phyloP scores from a whole-genome alignment of 2,113 vertebrate species.

The Elachura formosa region DNA sequence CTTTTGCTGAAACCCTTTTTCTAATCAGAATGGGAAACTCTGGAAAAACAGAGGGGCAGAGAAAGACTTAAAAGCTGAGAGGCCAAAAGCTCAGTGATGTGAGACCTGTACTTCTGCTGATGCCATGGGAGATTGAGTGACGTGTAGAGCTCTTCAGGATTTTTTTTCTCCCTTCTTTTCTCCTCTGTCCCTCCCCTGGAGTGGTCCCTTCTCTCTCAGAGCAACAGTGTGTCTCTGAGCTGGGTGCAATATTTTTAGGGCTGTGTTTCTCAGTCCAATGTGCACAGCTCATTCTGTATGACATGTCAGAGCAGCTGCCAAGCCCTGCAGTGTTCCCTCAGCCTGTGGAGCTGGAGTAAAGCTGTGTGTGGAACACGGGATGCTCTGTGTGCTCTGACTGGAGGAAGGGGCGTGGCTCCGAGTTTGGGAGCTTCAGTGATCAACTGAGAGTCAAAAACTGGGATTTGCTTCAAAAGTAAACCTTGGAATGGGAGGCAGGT shows the following conservation, averaged over 20 bases:
- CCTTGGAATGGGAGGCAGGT: neutral
- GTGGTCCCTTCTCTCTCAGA: neutral
- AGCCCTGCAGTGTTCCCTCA: neutral
- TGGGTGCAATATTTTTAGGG: neutral
- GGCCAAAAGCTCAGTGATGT: neutral
- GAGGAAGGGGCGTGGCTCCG: neutral
- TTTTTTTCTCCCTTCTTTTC: accelerated
- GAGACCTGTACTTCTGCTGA: neutral
- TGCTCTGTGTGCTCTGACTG: accelerated
- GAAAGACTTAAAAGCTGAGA: neutral
- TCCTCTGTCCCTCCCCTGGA: neutral
- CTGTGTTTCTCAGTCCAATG: neutral
- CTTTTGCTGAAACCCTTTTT: neutral
- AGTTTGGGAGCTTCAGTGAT: neutral
- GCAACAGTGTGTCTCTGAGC: accelerated
- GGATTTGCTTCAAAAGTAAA: neutral
- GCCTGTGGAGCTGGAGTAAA: neutral
- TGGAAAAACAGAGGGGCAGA: neutral
- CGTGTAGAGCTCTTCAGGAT: neutral
- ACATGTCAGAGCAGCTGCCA: neutral
- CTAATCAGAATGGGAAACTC: neutral
- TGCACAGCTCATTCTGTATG: neutral
- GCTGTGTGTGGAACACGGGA: neutral
- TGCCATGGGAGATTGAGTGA: neutral
- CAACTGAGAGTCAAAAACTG: neutral